A percentile compares a stretch with the other conserved stretches of the same genome.
phyloP scores from a whole-genome alignment of 2,797 vertebrate species.

The Mormyrops attenuatus region DNA sequence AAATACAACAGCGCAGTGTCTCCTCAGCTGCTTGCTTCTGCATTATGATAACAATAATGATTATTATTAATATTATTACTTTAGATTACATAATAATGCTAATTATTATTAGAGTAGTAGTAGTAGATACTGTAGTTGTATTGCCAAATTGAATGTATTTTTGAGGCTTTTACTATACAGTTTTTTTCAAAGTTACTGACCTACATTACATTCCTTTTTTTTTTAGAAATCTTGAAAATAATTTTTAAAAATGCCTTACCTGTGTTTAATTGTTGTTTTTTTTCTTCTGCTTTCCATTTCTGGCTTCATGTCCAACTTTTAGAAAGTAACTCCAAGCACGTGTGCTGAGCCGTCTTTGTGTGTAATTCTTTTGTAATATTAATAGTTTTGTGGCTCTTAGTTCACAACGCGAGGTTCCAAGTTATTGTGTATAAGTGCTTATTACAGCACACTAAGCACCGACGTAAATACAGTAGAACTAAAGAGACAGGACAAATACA shows the following conservation, averaged over 20 bases:
- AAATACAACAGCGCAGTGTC: not conserved
- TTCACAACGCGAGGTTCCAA: not conserved
- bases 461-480: not conserved
- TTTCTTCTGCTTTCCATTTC: no score
- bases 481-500: not conserved
- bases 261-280: no score
- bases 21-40: not conserved
- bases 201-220: not conserved
- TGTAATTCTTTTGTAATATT: no score
- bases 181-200: not conserved
- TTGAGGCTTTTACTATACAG: not conserved
- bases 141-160: not conserved
- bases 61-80: not conserved
- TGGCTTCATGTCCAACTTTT: no score
- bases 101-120: not conserved
- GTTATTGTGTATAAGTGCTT: not conserved
- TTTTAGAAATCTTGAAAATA: no score
- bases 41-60: not conserved
- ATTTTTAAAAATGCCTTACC: no score
- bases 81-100: not conserved
- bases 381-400: not conserved
- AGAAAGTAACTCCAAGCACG: no score
- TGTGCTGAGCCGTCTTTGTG: no score
- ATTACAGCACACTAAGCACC: not conserved
- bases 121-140: not conserved